These are phyloP conservation scores for Aelia acuminata DNA, from an alignment of 2,888 invertebrate genomes.

Conservation along the genomic window DNA sequence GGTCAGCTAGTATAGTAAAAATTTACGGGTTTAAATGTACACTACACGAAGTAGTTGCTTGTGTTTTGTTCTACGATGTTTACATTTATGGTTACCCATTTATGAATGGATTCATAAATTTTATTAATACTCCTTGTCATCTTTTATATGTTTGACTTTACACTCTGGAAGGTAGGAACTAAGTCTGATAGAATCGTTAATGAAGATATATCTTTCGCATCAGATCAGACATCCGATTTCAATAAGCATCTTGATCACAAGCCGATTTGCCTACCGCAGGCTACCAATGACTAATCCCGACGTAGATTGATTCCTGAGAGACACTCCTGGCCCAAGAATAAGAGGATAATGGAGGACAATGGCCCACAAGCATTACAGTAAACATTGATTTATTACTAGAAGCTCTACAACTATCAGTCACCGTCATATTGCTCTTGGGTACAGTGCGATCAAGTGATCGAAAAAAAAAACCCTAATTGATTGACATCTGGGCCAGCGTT, in stretches of 20 bases:
- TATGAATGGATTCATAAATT: no score
- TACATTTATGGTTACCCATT: no score
- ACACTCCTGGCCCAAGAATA: neutral
- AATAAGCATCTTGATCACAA: neutral
- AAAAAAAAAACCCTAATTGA: conserved; percentile 32
- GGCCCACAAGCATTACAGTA: neutral
- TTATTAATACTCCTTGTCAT: no score
- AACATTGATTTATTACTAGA: conserved; percentile 1
- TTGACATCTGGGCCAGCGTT: conserved; percentile 22
- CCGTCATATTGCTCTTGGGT: neutral
- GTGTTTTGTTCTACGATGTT: no score
- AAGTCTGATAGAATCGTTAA: neutral
- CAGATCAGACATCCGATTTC: neutral
- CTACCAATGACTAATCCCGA: neutral
- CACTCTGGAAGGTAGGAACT: no score
- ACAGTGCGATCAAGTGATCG: neutral
- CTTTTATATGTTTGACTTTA: no score
- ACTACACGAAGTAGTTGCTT: no score
- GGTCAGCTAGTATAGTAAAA: no score
- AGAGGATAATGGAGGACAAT: conserved; percentile 12
- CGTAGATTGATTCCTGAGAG: neutral
- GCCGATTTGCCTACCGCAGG: conserved; percentile 13
- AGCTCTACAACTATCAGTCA: neutral
- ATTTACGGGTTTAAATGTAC: no score
- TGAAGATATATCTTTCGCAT: neutral